These are phyloP conservation scores for Neolamprologus kungweensis DNA, from an alignment of 2,113 vertebrate genomes.

Conservation along the genomic window DNA sequence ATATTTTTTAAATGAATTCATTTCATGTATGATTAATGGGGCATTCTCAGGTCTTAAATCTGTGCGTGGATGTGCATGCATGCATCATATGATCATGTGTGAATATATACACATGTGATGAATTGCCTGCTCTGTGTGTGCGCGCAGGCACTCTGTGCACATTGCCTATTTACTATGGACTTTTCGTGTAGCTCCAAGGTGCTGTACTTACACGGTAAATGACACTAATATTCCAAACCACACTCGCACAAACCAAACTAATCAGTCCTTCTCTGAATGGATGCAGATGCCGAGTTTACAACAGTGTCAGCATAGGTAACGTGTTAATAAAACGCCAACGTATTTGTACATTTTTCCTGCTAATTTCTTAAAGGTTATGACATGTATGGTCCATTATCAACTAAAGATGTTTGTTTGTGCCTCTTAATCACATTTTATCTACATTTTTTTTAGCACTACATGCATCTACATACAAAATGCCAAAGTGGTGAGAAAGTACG, in stretches of 20 bases:
- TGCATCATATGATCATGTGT: neutral
- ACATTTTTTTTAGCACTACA: neutral
- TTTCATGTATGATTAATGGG: neutral
- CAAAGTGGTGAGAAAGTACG: neutral
- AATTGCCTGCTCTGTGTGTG: neutral
- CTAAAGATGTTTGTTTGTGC: neutral
- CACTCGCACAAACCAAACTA: neutral
- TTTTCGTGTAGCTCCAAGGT: neutral
- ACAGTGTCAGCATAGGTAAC: neutral
- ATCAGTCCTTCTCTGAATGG: neutral
- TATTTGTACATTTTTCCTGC: slow-evolving; percentile 18
- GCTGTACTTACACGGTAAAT: neutral
- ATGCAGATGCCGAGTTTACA: neutral
- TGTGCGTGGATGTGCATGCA: neutral
- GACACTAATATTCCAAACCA: neutral
- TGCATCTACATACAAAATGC: neutral
- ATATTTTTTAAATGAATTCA: neutral
- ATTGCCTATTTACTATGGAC: neutral
- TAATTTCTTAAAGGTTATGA: neutral
- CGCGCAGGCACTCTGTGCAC: neutral
- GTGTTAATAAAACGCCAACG: neutral
- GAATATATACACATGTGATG: neutral
- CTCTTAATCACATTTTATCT: neutral
- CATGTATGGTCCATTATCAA: neutral
- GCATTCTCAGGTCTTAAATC: slow-evolving; percentile 33